Percentiles rank a stretch among this genome's conserved stretches.
Conservation (phyloP, 2,113 vertebrate species). For the Scophthalmus maximus region DNA sequence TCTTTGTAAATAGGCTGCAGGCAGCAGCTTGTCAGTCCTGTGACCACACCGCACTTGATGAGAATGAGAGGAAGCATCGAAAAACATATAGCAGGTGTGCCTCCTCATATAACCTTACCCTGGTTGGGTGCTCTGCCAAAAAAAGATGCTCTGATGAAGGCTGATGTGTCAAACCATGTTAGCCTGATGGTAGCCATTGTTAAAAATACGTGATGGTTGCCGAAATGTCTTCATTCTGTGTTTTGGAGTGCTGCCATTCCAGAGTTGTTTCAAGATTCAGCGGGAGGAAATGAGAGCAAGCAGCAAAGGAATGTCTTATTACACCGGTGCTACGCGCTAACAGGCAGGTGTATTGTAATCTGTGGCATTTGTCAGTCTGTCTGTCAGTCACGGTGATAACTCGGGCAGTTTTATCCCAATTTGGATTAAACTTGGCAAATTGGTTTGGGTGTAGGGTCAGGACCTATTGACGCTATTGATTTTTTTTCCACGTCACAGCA, state of each 20-base stretch:
- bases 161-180: constrained; percentile 63
- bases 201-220: constrained; percentile 53
- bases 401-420: not conserved
- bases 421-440: not conserved
- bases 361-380: not conserved
- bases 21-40: constrained; percentile 56
- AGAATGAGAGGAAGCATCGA: constrained; percentile 62
- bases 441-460: not conserved
- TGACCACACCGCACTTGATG: constrained; percentile 54
- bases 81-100: constrained; percentile 67
- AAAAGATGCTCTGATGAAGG: constrained; percentile 67
- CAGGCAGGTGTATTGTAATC: not conserved
- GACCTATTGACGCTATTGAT: not conserved
- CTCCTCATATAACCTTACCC: constrained; percentile 64
- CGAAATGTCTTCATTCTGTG: constrained; percentile 51
- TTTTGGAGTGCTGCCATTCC: constrained; percentile 56
- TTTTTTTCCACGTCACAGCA: not conserved
- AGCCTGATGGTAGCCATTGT: constrained; percentile 62
- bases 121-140: constrained; percentile 62
- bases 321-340: not conserved
- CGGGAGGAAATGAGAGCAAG: constrained; percentile 35
- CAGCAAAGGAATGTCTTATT: constrained; percentile 18
- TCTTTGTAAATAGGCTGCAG: constrained; percentile 42
- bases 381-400: not conserved
- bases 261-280: constrained; percentile 36